Evolutionary conservation across 2,888 invertebrate genomes (phyloP), one percentile per base, ranked within the genome.

Genomic region (Scaptomyza cyrtandrae): DNA sequence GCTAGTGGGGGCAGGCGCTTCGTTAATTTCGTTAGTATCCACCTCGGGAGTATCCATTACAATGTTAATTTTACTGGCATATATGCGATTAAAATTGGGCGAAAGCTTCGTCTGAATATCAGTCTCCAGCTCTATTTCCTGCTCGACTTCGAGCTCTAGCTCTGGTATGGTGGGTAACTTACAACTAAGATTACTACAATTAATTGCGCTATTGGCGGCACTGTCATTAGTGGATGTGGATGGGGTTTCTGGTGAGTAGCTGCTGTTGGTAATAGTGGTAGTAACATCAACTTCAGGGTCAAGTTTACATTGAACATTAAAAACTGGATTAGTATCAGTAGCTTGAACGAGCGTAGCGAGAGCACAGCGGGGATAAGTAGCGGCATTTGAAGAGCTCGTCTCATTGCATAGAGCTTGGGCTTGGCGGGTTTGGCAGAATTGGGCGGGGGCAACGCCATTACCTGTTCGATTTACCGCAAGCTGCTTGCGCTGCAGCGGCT

Each of bases 161-260:
- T 90, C 90, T 31, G 84, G 88, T 71, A 91, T 90, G 56, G 91
- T 90, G 71, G 87, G 90, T 78, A 91, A 85, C 86, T 90, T 90
- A 91, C 72, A 86, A 86, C 77, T 89, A 87, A 79, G 71, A 78
- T 69, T 84, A 84, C 80, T 86, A 75, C 76, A 86, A 67, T 65
- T 81, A 83, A 82, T 88, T 71, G 83, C 67, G 62, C 71, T 76
- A 69, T 67, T 66, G 44, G 64, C 73, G 9, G 16, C 39, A 62
- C 67, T 71, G 53, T 75, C 78, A 72, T 81, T 80, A 81, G 86
- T 70, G 75, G 75, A 66, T 71, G 62, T 76, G 71, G 48, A 55
- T 50, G 46, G 27, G 31, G 31, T 62, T 49, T 27, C n/a, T 44
- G 54, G 35, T 72, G 62, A 52, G 24, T 24, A 27, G 52, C 50